phyloP scores from a whole-genome alignment of 2,797 vertebrate genomes.

The Melanotaenia boesemani region DNA sequence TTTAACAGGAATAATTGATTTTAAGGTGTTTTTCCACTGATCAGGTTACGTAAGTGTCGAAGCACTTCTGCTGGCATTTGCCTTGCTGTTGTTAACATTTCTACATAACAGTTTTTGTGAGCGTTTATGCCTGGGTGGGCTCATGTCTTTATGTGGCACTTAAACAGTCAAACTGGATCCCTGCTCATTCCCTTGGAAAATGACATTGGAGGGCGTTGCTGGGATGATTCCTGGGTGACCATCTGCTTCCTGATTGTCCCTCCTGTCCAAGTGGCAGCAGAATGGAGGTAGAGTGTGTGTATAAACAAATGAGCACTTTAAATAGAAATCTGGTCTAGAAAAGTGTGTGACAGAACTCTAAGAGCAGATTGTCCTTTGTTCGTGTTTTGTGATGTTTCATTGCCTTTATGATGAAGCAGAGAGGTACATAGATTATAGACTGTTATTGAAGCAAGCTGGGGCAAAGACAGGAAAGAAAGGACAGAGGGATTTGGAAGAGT shows the following conservation, averaged over 20 bases:
- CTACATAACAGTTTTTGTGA: not conserved
- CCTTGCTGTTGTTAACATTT: constrained; percentile 3
- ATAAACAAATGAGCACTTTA: constrained; percentile 22
- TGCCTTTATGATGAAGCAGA: constrained; percentile 43
- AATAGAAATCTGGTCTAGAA: constrained; percentile 29
- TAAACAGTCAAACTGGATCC: constrained; percentile 57
- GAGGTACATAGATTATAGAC: constrained; percentile 47
- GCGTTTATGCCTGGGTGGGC: not conserved
- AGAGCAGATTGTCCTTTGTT: constrained; percentile 6
- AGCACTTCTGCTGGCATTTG: constrained; percentile 2
- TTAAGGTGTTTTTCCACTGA: not conserved
- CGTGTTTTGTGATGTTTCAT: constrained; percentile 25
- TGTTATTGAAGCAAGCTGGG: constrained; percentile 23
- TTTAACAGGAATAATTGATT: not conserved
- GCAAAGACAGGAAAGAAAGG: constrained; percentile 30
- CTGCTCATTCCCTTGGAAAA: constrained; percentile 69
- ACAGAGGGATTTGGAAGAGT: constrained; percentile 24
- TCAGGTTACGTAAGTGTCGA: not conserved
- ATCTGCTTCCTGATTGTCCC: constrained; percentile 75
- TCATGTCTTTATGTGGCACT: constrained; percentile 38
- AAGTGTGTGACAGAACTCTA: not conserved
- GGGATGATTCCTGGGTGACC: constrained; percentile 70
- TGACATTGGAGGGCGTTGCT: constrained; percentile 60
- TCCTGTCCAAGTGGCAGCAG: constrained; percentile 63
- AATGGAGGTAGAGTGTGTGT: constrained; percentile 32